phyloP scores from a whole-genome alignment of 2,113 vertebrate genomes.

The Colossoma macropomum region DNA sequence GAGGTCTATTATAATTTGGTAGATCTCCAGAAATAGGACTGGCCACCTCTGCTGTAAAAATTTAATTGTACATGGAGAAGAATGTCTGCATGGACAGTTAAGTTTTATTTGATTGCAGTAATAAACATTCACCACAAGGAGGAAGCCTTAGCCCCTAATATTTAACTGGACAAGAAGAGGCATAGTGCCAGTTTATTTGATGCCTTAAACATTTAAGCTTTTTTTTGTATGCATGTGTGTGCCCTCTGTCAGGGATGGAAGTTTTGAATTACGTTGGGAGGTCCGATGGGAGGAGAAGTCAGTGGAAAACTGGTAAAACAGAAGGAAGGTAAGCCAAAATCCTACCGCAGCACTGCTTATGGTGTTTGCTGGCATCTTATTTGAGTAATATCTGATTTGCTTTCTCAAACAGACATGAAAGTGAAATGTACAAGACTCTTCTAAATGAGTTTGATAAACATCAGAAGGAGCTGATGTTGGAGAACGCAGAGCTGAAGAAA shows the following conservation, averaged over 20 bases:
- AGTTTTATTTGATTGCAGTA: not conserved
- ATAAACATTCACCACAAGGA: not conserved
- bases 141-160: not conserved
- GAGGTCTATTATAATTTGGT: too few species aligned
- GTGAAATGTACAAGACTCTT: conserved; percentile 92
- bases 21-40: too few species aligned
- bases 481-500: conserved; percentile 94
- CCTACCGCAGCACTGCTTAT: not conserved
- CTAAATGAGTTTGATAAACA: conserved; percentile 88
- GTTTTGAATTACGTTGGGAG: conserved; percentile 92
- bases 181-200: not conserved
- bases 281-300: conserved; percentile 91
- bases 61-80: too few species aligned
- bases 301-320: conserved; percentile 92
- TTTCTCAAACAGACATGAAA: conserved; percentile 85
- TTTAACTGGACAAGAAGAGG: not conserved
- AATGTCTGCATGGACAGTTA: too few species aligned
- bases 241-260: conserved; percentile 84
- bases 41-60: too few species aligned
- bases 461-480: conserved; percentile 88
- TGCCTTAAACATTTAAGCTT: conserved; percentile 3
- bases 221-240: conserved; percentile 15
- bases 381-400: conserved; percentile 27
- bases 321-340: conserved; percentile 81
- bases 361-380: not conserved